Base-by-base conservation (phyloP, 2,797 vertebrate species). In the Xyrichtys novacula region DNA sequence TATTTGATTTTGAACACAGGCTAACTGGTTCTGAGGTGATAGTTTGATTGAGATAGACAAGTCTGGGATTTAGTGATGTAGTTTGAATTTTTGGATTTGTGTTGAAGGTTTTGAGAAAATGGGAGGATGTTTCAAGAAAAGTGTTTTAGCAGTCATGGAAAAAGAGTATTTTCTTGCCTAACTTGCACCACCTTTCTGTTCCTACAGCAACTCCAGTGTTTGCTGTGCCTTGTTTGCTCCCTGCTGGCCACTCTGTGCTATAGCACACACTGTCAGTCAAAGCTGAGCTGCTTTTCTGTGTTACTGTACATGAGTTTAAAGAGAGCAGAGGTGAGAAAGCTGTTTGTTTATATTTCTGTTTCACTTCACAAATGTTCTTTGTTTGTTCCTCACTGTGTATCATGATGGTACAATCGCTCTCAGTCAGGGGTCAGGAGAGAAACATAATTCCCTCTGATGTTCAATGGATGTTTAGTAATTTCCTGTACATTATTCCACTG, bases 161-260 rank as follows among this genome's bases (percentile, higher is more conserved):
- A n/a, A n/a, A n/a, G n/a, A 17, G 31, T 12, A 32, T 32, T 32
- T 32, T 12, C 12, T 32, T 32, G 12, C 31, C 16, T 39, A 63
- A 22, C 12, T 9, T 22, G 19, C 32, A 6, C 36, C 19, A n/a
- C 43, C 39, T 26, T 40, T 31, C 28, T 20, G 20, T 47, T 7
- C 8, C 11, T 17, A 53, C 40, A 54, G 16, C 44, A 40, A 36
- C 20, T 22, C 22, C n/a, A n/a, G 25, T 11, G 4, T 14, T 2
- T 71, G 6, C 46, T 46, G 25, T 0, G 29, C 36, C 61, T 55
- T 32, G 58, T 60, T 63, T 60, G 82, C 76, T 57, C 85, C 83
- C 80, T 88, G 57, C 79, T 88, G 85, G 81, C 59, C 25, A 36
- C 56, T 63, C 6, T 1, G 23, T 49, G 47, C 60, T 40, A 79